These are phyloP conservation scores for Pseudoatta argentina DNA, from an alignment of 1,140 invertebrate genomes.

Conservation along the genomic window DNA sequence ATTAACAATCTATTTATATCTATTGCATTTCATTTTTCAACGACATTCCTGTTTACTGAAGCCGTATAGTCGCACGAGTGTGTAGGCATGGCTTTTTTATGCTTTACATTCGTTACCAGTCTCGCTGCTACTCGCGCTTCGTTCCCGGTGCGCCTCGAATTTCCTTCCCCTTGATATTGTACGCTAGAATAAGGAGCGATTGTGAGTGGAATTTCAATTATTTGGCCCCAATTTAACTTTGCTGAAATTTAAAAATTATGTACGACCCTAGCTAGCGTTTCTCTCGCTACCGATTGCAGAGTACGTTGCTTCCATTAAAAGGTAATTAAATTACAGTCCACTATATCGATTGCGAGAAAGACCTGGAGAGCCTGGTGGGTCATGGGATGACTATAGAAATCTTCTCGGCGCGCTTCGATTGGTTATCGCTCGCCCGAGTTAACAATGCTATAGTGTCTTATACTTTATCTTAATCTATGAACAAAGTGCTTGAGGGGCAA, in stretches of 20 bases:
- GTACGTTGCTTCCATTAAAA: slow-evolving; percentile 58
- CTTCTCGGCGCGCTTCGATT: slow-evolving; percentile 26
- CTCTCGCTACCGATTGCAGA: slow-evolving; percentile 59
- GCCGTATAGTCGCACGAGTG: background rate
- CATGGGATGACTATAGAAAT: slow-evolving; percentile 56
- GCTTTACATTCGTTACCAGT: slow-evolving; percentile 51
- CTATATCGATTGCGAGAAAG: slow-evolving; percentile 56
- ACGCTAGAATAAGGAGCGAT: slow-evolving; percentile 58
- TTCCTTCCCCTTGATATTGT: slow-evolving; percentile 52
- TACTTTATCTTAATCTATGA: slow-evolving; percentile 42
- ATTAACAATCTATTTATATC: slow-evolving; percentile 23
- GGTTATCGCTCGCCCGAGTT: slow-evolving; percentile 26
- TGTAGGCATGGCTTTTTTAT: background rate
- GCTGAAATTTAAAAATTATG: slow-evolving; percentile 63
- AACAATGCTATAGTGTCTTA: slow-evolving; percentile 36
- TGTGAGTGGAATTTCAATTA: slow-evolving; percentile 62
- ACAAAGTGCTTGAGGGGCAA: background rate
- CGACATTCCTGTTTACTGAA: slow-evolving; percentile 12
- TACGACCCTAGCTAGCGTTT: slow-evolving; percentile 45
- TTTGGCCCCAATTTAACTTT: slow-evolving; percentile 58
- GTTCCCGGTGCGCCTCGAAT: slow-evolving; percentile 42
- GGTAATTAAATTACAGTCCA: slow-evolving; percentile 58
- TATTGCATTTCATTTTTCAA: slow-evolving; percentile 23
- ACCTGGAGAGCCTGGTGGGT: slow-evolving; percentile 33
- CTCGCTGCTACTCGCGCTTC: slow-evolving; percentile 31